phyloP scores from a whole-genome alignment of 2,888 invertebrate species.

The Pachydiplax longipennis region DNA sequence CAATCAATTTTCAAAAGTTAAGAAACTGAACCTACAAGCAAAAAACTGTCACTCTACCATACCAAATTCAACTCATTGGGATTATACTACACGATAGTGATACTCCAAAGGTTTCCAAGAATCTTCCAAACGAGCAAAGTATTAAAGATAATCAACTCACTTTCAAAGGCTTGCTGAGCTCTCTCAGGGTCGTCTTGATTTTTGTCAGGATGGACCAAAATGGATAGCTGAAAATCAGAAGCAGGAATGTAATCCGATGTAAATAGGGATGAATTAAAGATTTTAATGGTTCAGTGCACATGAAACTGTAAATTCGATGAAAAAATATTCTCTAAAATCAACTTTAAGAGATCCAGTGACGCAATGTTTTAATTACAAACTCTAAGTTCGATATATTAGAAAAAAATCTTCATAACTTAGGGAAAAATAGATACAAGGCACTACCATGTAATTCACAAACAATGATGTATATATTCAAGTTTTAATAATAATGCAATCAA shows the following conservation, averaged over 20 bases:
- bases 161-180: conserved; percentile 92
- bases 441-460: too few species aligned
- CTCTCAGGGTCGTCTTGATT: conserved; percentile 95
- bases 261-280: neutral
- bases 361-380: neutral
- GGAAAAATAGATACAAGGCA: neutral
- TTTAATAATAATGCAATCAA: neutral
- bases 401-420: neutral
- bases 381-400: neutral
- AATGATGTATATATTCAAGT: neutral
- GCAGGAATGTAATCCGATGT: conserved; percentile 33
- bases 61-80: too few species aligned
- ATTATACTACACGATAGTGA: too few species aligned
- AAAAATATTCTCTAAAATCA: neutral
- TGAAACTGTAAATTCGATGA: neutral
- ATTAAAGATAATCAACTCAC: conserved; percentile 54
- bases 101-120: too few species aligned
- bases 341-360: neutral
- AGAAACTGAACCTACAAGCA: too few species aligned
- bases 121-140: too few species aligned
- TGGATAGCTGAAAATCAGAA: conserved; percentile 73
- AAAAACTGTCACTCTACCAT: too few species aligned
- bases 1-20: too few species aligned
- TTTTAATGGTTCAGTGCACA: neutral
- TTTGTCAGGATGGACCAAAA: conserved; percentile 99